Evolutionary conservation across 1,140 invertebrate genomes (phyloP).

Genomic region (Drosophila eugracilis): DNA sequence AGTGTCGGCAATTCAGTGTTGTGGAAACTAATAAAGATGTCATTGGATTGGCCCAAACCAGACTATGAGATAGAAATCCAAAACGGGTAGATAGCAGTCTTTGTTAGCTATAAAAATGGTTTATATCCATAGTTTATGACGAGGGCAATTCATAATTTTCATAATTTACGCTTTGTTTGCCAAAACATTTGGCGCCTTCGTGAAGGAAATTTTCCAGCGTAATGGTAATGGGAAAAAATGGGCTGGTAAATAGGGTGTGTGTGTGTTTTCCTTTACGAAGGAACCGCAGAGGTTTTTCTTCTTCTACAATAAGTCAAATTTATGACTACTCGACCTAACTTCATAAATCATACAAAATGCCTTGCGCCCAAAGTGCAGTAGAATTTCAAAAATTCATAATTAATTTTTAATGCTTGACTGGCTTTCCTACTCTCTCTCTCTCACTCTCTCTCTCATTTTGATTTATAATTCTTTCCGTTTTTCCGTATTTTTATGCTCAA

Average conservation of each 20-base stretch:
- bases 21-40: slow-evolving; percentile 85
- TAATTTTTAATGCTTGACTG: slow-evolving; percentile 82
- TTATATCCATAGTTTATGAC: slow-evolving; percentile 46
- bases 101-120: slow-evolving; percentile 65
- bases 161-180: slow-evolving; percentile 84
- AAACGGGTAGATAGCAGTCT: slow-evolving; percentile 32
- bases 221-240: slow-evolving; percentile 42
- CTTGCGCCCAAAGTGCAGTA: slow-evolving; percentile 20
- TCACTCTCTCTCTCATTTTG: slow-evolving; percentile 50
- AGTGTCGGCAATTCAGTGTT: slow-evolving; percentile 53
- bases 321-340: slow-evolving; percentile 65
- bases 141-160: slow-evolving; percentile 83
- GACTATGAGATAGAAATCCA: slow-evolving; percentile 53
- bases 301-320: slow-evolving; percentile 79
- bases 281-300: slow-evolving; percentile 68
- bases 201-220: slow-evolving; percentile 45
- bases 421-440: slow-evolving; percentile 39
- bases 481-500: slow-evolving; percentile 41
- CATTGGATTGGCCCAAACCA: slow-evolving; percentile 63
- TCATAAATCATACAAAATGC: slow-evolving; percentile 75
- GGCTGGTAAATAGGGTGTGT: slow-evolving; percentile 55
- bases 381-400: slow-evolving; percentile 67
- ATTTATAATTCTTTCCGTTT: slow-evolving; percentile 68
- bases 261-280: slow-evolving; percentile 56
- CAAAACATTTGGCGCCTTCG: slow-evolving; percentile 79